phyloP scores from a whole-genome alignment of 2,888 invertebrate species.

The Drosophila peninsularis region DNA sequence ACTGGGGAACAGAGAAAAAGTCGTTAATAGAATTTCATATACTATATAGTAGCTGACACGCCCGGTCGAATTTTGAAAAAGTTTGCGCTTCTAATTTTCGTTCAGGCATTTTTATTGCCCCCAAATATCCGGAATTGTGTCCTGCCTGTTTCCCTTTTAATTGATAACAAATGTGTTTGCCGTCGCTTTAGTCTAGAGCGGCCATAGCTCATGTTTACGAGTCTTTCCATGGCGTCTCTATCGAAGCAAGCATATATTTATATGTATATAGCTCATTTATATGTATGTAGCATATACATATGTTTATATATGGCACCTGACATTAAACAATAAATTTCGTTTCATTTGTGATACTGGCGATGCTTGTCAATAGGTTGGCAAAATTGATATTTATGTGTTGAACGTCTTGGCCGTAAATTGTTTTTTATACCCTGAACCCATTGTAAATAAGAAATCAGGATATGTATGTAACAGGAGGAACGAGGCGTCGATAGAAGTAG shows the following conservation, averaged over 20 bases:
- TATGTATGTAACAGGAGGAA: no score
- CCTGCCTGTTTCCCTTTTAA: constrained; percentile 43
- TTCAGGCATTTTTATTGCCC: constrained; percentile 45
- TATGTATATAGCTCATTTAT: no score
- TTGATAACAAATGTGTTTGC: constrained; percentile 42
- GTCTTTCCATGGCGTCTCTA: constrained; percentile 27
- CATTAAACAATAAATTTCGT: constrained; percentile 40
- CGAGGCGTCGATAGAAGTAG: no score
- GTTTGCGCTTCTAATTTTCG: constrained; percentile 32
- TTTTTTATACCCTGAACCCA: constrained; percentile 6
- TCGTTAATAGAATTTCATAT: constrained; percentile 42
- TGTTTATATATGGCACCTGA: constrained; percentile 6
- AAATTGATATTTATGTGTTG: constrained; percentile 60
- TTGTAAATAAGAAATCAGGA: no score
- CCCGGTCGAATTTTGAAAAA: constrained; percentile 34
- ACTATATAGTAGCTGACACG: background rate
- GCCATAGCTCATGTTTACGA: constrained; percentile 32
- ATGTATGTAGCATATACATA: background rate
- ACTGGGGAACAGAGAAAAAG: background rate
- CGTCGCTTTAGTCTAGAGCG: constrained; percentile 25
- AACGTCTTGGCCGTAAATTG: constrained; percentile 23
- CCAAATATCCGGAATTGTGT: constrained; percentile 2
- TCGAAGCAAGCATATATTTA: background rate
- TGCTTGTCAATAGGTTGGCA: constrained; percentile 44
- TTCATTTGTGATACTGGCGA: constrained; percentile 31